Evolutionary conservation across 2,797 vertebrate species (phyloP), one percentile per base, ranked within the genome.

Genomic region (Smutsia gigantea): DNA sequence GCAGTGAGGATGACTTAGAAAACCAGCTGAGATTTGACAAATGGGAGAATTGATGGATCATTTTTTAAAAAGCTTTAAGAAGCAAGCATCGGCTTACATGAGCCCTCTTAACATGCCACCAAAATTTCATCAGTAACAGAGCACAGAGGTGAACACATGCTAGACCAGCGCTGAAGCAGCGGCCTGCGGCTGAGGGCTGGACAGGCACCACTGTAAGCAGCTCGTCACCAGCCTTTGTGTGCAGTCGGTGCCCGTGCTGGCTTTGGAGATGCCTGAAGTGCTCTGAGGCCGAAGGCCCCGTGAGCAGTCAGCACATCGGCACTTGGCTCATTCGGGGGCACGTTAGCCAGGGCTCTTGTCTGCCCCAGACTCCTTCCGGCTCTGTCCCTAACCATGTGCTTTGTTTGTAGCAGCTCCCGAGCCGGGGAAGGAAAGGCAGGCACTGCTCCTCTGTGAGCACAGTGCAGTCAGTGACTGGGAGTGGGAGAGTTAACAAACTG

Each of bases 51-150:
- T 64, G 89, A 93, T 78, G 68, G 78, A 31, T 81, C 86, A 68
- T 71, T 91, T 89, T 87, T 87, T 57, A 8, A 92, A 86, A 87
- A 61, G 14, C 77, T 82, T 90, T 59, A 71, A 79, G 92, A 93
- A 74, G 31, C 57, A 13, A 23, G 29, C 0, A 0, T 93, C 77
- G 78, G 90, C 95, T 71, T 78, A 46, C 2, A 0, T 19, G 64
- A 85, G 53, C n/a, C 61, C 51, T 87, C 34, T 68, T 75, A 72
- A 71, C 17, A 2, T 68, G 75, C 75, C 68, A 37, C 51, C 0
- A 0, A 66, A 81, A 72, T 37, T 21, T 55, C 51, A 3, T 75
- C 37, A 14, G 59, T 51, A 39, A 49, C 18, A 75, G 77, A 88
- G 57, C 37, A 10, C 29, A 83, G 39, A 59, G 13, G 61, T 0